phyloP scores from a whole-genome alignment of 2,113 vertebrate species.

The Ascaphus truei region DNA sequence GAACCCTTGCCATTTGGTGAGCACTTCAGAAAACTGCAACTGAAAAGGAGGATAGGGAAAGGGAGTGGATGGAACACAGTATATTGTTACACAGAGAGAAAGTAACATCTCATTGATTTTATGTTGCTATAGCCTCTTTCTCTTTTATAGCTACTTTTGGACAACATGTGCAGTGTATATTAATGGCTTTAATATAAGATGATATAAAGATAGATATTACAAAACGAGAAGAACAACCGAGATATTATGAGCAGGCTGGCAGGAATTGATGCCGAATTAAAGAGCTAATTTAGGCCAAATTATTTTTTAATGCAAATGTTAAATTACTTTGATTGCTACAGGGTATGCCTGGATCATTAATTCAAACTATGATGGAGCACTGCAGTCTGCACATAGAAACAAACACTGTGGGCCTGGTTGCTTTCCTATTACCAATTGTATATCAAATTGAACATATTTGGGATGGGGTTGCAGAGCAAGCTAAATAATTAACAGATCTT shows the following conservation, averaged over 20 bases:
- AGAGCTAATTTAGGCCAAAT: constrained; percentile 15
- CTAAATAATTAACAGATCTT: background rate
- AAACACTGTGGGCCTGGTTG: background rate
- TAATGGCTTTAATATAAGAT: constrained; percentile 24
- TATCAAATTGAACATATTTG: background rate
- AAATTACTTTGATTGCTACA: constrained; percentile 30
- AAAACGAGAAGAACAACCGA: background rate
- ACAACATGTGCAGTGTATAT: background rate
- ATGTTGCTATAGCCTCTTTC: background rate
- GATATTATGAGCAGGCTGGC: background rate
- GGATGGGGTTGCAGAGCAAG: background rate
- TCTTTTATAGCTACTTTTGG: no score
- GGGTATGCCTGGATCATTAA: constrained; percentile 6
- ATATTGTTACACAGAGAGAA: background rate
- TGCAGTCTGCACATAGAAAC: background rate
- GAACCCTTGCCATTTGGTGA: constrained; percentile 82
- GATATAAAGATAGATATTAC: background rate
- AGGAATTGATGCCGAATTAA: background rate
- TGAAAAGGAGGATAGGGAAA: constrained; percentile 39
- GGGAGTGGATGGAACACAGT: background rate
- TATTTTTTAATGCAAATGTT: constrained; percentile 18
- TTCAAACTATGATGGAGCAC: background rate
- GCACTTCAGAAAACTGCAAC: constrained; percentile 83
- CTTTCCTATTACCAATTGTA: background rate
- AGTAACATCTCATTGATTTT: background rate